Percentiles rank a stretch among this genome's conserved stretches.
These are phyloP conservation scores for Hippocampus barbouri DNA, from an alignment of 2,113 vertebrate genomes.

Conservation along the genomic window DNA sequence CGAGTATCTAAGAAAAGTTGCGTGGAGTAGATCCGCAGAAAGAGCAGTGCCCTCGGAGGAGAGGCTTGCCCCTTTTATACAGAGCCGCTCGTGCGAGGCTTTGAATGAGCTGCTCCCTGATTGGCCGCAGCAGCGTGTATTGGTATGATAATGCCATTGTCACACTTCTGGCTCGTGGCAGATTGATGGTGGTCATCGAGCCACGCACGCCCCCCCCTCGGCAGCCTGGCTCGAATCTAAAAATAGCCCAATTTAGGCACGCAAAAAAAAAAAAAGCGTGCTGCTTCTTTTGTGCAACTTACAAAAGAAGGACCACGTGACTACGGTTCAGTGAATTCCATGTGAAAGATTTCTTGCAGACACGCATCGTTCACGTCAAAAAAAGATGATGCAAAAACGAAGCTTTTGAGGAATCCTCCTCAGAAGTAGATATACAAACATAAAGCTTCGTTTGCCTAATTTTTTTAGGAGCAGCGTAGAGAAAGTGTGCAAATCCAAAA, in stretches of 20 bases:
- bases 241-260: slow-evolving; percentile 39
- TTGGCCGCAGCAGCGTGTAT: slow-evolving; percentile 66
- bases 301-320: not conserved
- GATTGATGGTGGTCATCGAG: slow-evolving; percentile 69
- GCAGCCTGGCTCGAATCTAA: slow-evolving; percentile 32
- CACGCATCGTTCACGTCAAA: not conserved
- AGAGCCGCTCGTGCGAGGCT: slow-evolving; percentile 45
- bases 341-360: not conserved
- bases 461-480: slow-evolving; percentile 8
- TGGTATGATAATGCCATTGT: slow-evolving; percentile 78
- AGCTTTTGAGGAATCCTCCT: no score
- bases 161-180: slow-evolving; percentile 71
- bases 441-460: not conserved
- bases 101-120: slow-evolving; percentile 56
- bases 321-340: not conserved
- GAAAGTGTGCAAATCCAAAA: slow-evolving; percentile 31
- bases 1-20: not conserved
- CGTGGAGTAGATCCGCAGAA: slow-evolving; percentile 28
- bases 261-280: not conserved
- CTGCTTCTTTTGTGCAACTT: not conserved
- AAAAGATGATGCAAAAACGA: no score
- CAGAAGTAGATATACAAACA: no score
- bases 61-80: slow-evolving; percentile 54
- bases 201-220: slow-evolving; percentile 25
- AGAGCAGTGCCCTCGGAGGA: slow-evolving; percentile 10